Conservation (phyloP, 2,888 invertebrate genomes). For the Acanthosepion pharaonis region DNA sequence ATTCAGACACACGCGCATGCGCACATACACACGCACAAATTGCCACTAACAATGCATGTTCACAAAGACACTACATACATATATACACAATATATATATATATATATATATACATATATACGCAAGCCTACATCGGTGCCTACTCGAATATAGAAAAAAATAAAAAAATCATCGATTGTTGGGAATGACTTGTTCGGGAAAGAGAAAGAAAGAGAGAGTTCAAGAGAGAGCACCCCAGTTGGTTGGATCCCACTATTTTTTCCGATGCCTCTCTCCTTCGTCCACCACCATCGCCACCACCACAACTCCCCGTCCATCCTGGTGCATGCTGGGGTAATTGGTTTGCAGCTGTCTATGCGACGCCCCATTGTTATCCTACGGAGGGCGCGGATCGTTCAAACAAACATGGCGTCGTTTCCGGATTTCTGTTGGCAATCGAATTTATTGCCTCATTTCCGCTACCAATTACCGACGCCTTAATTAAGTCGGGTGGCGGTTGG, state of each 20-base stretch:
- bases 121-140: neutral
- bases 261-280: neutral
- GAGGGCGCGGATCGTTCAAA: conserved; percentile 23
- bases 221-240: neutral
- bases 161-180: neutral
- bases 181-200: neutral
- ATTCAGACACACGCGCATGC: neutral
- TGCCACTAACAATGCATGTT: no score
- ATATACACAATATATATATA: no score
- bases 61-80: no score
- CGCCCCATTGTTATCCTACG: neutral
- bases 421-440: conserved; percentile 10
- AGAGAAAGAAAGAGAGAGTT: no score
- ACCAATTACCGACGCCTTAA: conserved; percentile 21
- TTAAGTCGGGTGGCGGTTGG: neutral
- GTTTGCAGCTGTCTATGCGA: neutral
- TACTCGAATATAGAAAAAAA: neutral
- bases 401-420: conserved; percentile 33
- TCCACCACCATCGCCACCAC: neutral
- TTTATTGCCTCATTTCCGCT: conserved; percentile 15
- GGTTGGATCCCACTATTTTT: neutral
- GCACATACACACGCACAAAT: neutral
- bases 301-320: neutral
- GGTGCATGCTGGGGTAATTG: conserved; percentile 15
- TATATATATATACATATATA: neutral